Base-by-base conservation (phyloP, 1,140 invertebrate genomes). In the Lucilia cuprina region DNA sequence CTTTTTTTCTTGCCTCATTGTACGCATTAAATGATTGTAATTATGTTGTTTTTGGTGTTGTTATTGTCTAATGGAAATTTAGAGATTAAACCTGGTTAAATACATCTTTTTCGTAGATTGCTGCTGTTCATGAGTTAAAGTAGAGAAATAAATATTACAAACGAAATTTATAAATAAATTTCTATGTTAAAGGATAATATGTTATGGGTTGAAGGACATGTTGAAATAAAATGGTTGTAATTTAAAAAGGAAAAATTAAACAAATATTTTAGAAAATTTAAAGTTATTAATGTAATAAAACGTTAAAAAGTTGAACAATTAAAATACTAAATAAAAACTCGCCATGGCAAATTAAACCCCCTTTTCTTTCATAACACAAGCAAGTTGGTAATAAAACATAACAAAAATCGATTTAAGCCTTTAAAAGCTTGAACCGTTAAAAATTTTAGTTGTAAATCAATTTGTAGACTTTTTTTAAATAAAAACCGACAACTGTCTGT, bases 11-110 rank as follows among this genome's bases (percentile, higher is more conserved):
- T 41, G 8, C 34, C 34, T 78, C 13, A 41, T 78, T 78, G 34
- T 34, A 14, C 30, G 35, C 35, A 47, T 60, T 60, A 60, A 60
- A 60, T 60, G 75, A 78, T 78, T n/a, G 75, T 47, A 78, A 78
- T 78, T 35, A 78, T n/a, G 34, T 41, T 25, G 70, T 74, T 34
- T 78, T 41, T 78, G 75, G 34, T 41, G 5, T n/a, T 78, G 35
- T 19, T 47, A 60, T 60, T 35, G 75, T 35, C 41, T 78, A 78
- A 78, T 78, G 75, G 41, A 78, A 78, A 78, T 78, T 78, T 78
- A 78, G 75, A 78, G 75, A 78, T 78, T 78, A 78, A 78, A 78
- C 75, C 34, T 78, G 34, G 75, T 78, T 78, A 78, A 78, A 41
- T 78, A 78, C 75, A 25, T 78, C 14, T 13, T 75, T 14, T 78